A percentile compares a stretch with the other conserved stretches of the same genome.
phyloP scores from a whole-genome alignment of 1,140 invertebrate species.

The Panulirus ornatus region DNA sequence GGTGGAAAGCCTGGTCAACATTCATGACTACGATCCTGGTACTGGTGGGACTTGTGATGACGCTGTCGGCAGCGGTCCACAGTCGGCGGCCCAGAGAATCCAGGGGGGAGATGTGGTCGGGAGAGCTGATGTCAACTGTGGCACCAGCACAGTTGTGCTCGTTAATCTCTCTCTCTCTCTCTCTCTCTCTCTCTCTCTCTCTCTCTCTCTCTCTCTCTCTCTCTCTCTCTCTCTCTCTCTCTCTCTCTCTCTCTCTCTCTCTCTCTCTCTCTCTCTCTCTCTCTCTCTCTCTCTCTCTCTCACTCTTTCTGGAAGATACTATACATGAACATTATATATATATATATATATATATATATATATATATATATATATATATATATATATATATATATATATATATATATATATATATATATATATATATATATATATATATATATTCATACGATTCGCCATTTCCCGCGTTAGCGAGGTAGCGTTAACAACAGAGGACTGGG shows the following conservation, averaged over 20 bases:
- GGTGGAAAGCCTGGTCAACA: too few relatives aligned
- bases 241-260: not conserved
- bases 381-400: conserved; percentile 40
- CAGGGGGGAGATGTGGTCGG: too few relatives aligned
- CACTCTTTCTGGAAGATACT: not conserved
- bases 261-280: not conserved
- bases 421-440: conserved; percentile 17
- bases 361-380: conserved; percentile 43
- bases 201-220: too few relatives aligned
- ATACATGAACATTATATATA: conserved; percentile 9
- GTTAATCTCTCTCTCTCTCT: not conserved
- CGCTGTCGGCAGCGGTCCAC: too few relatives aligned
- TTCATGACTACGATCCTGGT: too few relatives aligned
- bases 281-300: not conserved
- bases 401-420: conserved; percentile 41
- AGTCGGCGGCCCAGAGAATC: too few relatives aligned
- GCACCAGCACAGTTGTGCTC: not conserved
- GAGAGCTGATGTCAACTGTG: not conserved
- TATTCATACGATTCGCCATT: too few relatives aligned
- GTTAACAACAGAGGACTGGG: too few relatives aligned
- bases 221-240: not conserved
- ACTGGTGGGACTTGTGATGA: too few relatives aligned
- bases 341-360: conserved; percentile 41
- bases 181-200: too few relatives aligned
- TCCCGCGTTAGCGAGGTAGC: too few relatives aligned